These are phyloP conservation scores for Norana najaformis DNA, from an alignment of 2,888 invertebrate species.

Conservation along the genomic window DNA sequence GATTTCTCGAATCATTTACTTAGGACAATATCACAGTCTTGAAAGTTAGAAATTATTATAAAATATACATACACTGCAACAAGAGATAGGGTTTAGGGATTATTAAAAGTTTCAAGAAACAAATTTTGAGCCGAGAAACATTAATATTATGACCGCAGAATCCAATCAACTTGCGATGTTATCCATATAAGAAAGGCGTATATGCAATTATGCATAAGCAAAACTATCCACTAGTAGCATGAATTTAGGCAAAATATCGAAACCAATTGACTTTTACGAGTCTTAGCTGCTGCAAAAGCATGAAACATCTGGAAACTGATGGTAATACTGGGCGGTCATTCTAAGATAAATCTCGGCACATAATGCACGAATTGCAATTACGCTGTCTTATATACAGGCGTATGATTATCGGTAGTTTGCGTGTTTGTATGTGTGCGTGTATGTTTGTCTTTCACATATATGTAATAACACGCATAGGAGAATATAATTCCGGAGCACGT, in stretches of 20 bases:
- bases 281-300: neutral
- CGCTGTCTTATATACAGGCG: neutral
- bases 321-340: neutral
- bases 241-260: neutral
- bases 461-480: neutral
- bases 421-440: neutral
- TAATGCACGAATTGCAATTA: constrained; percentile 5
- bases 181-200: neutral
- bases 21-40: too few relatives aligned
- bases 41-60: too few relatives aligned
- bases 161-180: neutral
- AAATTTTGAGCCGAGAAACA: neutral
- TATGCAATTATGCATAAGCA: neutral
- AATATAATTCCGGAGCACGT: neutral
- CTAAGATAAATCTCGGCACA: neutral
- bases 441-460: neutral
- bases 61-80: too few relatives aligned
- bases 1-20: too few relatives aligned
- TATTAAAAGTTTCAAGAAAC: too few relatives aligned
- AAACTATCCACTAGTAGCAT: neutral
- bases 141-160: neutral
- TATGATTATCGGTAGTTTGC: neutral
- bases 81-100: too few relatives aligned
- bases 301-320: neutral
- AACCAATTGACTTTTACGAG: neutral